Evolutionary conservation across 2,888 invertebrate species (phyloP), one percentile per base, ranked within the genome.

Genomic region (Crematogaster levior): DNA sequence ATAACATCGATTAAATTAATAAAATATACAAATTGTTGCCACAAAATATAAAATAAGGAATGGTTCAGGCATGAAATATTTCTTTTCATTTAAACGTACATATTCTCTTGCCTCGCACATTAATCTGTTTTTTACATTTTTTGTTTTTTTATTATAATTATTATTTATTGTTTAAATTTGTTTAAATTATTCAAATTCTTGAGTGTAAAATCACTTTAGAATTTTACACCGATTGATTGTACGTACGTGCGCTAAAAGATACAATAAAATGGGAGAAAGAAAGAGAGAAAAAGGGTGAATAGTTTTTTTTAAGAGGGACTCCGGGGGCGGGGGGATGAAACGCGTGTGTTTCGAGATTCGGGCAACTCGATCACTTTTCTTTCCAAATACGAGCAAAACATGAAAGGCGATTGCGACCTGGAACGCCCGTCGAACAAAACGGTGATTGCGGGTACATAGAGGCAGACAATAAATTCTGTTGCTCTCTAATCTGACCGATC

Each of bases 391-490:
- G 48, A 61, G 37, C 34, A 5, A 63, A 63, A 63, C 24, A 6
- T 4, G 37, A 1, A 46, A 61, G 21, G 9, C 21, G 6, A 34
- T 34, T 90, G 84, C 86, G 85, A 86, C 84, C 86, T 87, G 86
- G 83, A 83, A 87, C 48, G 77, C 84, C 86, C 88, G 88, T 89
- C 87, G 84, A 79, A 68, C 63, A 82, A 84, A 80, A 74, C 74
- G 82, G 73, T 85, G 77, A 86, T 84, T 80, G 82, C 83, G 75
- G 61, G 66, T 77, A 82, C 56, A 83, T 85, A 89, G 89, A 86
- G 86, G 82, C 91, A 91, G 92, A 92, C 91, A 92, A 92, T 92
- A 92, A 63, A 90, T 91, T 92, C 83, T 86, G 88, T 90, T 90
- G 80, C 88, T 90, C 88, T 83, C 79, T 90, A 88, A 83, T 74